Conservation (phyloP, 2,888 invertebrate genomes). For the Heliconius aoede region DNA sequence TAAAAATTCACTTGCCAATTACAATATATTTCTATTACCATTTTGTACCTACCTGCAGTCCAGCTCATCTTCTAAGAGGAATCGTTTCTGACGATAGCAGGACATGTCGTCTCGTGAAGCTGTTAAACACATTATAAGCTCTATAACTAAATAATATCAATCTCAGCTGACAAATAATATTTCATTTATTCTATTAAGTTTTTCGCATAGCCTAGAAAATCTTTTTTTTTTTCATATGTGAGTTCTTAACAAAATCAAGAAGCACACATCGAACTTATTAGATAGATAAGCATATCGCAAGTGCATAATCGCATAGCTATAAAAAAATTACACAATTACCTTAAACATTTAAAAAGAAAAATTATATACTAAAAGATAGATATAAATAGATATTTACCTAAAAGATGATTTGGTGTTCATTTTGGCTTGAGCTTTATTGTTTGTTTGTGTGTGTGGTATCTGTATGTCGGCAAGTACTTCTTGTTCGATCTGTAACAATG, state of each 20-base stretch:
- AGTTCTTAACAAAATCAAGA: neutral
- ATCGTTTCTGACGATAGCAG: neutral
- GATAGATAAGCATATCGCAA: slow-evolving; percentile 13
- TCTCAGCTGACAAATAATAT: neutral
- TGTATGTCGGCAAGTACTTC: neutral
- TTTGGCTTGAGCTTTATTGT: neutral
- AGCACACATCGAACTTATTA: neutral
- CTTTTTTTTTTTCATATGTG: neutral
- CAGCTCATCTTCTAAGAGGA: slow-evolving; percentile 13
- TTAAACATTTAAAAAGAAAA: neutral
- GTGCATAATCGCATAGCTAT: slow-evolving; percentile 15
- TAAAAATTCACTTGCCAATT: slow-evolving; percentile 12
- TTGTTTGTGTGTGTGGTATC: neutral
- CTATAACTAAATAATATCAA: slow-evolving; percentile 7
- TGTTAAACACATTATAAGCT: slow-evolving; percentile 51
- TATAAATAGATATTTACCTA: slow-evolving; percentile 11
- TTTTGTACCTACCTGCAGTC: slow-evolving; percentile 36
- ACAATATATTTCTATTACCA: slow-evolving; percentile 19
- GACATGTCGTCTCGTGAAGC: slow-evolving; percentile 34
- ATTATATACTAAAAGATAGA: slow-evolving; percentile 3
- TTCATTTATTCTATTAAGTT: neutral
- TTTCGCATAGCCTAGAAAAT: slow-evolving; percentile 1
- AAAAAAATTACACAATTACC: neutral
- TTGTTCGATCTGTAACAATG: slow-evolving; percentile 52
- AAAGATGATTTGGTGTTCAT: neutral